Evolutionary conservation across 1,140 invertebrate genomes (phyloP), one percentile per base, ranked within the genome.

Genomic region (Drosophila busckii): DNA sequence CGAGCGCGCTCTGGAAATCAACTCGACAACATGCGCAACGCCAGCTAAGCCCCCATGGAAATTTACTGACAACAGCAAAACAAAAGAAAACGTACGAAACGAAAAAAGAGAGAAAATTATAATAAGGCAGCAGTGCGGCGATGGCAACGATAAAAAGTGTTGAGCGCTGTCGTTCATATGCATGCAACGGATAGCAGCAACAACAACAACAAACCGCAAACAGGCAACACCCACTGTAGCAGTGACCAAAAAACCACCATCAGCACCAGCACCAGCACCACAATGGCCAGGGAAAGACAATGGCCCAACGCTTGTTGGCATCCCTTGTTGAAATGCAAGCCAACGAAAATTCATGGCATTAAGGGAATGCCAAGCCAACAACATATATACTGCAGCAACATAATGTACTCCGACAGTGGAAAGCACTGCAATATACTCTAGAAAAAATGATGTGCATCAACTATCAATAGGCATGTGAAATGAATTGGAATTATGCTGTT

Each of bases 261-360:
- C 50, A 44, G 5, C 26, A 26, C 7, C 23, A 19, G n/a, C 6
- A 29, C 15, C 16, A 29, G 31, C 22, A 48, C 31, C 45, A 46
- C 29, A 20, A 12, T 10, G 22, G 20, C 35, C 40, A 29, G n/a
- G 20, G 49, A 80, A 78, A 80, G 73, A 80, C 75, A 82, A 73
- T 73, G 63, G n/a, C n/a, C 42, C 59, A 65, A 63, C 61, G 55
- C 48, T 37, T 60, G n/a, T n/a, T n/a, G n/a, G 35, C 37, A 49
- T 55, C 41, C 42, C 49, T 48, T 56, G 46, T 67, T 62, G 66
- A 65, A 80, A 73, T 82, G 73, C 58, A 82, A 59, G n/a, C 63
- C 73, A 68, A 80, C 75, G 64, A 80, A 78, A 80, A 80, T 80
- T 60, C 73, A 73, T 73, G 73, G 73, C 61, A 80, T 80, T 80